Evolutionary conservation across 2,888 invertebrate species (phyloP).

Genomic region (Nomada fucata): DNA sequence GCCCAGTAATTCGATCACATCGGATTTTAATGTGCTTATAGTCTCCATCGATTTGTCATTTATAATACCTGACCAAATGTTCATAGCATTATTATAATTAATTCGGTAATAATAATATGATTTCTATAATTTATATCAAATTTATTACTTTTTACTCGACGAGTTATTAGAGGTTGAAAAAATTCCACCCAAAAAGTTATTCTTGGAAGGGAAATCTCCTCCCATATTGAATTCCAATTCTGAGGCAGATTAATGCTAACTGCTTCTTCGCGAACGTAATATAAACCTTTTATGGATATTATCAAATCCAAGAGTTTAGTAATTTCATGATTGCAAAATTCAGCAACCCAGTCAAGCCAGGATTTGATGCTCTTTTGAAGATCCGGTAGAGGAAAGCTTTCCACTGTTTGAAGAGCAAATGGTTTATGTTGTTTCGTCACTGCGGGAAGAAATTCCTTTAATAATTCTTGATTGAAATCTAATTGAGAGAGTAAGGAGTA

Average conservation of each 20-base stretch:
- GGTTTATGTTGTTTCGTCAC: conserved; percentile 82
- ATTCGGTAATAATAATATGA: not conserved
- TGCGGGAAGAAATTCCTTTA: conserved; percentile 87
- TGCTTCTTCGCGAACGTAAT: conserved; percentile 90
- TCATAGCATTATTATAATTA: not conserved
- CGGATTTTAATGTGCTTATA: conserved; percentile 72
- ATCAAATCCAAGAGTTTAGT: conserved; percentile 88
- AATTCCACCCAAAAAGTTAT: conserved; percentile 90
- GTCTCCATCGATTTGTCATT: conserved; percentile 75
- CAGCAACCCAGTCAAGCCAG: conserved; percentile 88
- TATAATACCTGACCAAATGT: conserved; percentile 73
- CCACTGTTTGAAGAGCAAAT: conserved; percentile 73
- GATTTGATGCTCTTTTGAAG: conserved; percentile 85
- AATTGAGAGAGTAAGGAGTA: conserved; percentile 86
- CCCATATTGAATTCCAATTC: conserved; percentile 88
- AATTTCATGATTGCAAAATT: conserved; percentile 86
- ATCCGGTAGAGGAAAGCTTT: conserved; percentile 76
- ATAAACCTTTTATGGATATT: conserved; percentile 89
- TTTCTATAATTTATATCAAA: conserved; percentile 2
- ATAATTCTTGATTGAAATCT: conserved; percentile 86
- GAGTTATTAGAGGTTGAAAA: conserved; percentile 90
- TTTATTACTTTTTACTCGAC: conserved; percentile 86
- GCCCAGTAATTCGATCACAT: conserved; percentile 75
- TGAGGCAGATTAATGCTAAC: conserved; percentile 87
- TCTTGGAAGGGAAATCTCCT: conserved; percentile 86